A percentile compares a stretch with the other conserved stretches of the same genome.
These are phyloP conservation scores for Bombus haemorrhoidalis DNA, from an alignment of 1,140 invertebrate species.

Conservation along the genomic window DNA sequence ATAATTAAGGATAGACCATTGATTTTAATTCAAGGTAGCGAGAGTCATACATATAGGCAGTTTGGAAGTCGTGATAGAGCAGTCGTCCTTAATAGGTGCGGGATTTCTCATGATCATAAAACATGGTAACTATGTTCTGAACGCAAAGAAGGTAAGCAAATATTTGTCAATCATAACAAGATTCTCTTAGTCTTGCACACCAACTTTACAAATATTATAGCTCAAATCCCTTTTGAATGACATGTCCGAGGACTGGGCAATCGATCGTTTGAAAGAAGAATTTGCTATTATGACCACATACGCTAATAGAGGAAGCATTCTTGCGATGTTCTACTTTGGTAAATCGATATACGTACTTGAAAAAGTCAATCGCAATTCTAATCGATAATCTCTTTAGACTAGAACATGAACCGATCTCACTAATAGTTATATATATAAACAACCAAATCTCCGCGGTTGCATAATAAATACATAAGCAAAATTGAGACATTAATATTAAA, in stretches of 20 bases:
- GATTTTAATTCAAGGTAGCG: neutral
- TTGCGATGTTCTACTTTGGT: neutral
- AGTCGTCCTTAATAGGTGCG: neutral
- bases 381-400: too few relatives aligned
- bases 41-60: neutral
- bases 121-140: neutral
- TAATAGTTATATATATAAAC: too few relatives aligned
- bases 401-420: too few relatives aligned
- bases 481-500: too few relatives aligned
- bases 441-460: too few relatives aligned
- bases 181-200: too few relatives aligned
- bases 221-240: neutral
- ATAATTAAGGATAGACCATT: neutral
- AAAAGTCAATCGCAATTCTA: neutral
- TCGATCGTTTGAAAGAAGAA: neutral
- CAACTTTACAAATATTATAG: neutral
- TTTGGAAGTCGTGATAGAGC: neutral
- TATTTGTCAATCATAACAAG: neutral
- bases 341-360: neutral
- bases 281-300: neutral
- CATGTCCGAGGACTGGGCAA: neutral
- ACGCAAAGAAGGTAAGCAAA: neutral
- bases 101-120: neutral
- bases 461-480: too few relatives aligned
- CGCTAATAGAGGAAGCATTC: neutral